Percentiles rank a stretch among this genome's conserved stretches.
Evolutionary conservation across 2,888 invertebrate species (phyloP).

Genomic region (Xanthia icteritia): DNA sequence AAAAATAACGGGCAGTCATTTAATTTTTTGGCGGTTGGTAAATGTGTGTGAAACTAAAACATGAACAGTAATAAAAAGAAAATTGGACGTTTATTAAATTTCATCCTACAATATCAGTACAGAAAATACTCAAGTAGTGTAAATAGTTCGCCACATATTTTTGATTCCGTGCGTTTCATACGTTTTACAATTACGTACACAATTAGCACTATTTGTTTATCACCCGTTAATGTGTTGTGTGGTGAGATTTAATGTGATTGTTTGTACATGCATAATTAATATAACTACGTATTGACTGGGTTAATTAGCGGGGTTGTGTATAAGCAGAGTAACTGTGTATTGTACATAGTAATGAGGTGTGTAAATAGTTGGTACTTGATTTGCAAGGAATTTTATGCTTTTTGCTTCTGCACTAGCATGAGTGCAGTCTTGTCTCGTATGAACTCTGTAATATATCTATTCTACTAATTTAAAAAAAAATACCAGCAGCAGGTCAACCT

Average conservation of each 20-base stretch:
- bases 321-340: conserved; percentile 43
- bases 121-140: conserved; percentile 1
- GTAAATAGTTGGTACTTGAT: not conserved
- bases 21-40: not conserved
- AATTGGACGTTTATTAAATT: too few species aligned
- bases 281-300: conserved; percentile 48
- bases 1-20: too few species aligned
- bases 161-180: conserved; percentile 16
- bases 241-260: conserved; percentile 56
- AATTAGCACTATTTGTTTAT: conserved; percentile 62
- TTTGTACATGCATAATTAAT: conserved; percentile 50
- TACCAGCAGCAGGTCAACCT: too few species aligned
- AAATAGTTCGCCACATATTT: too few species aligned
- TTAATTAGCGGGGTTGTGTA: conserved; percentile 44
- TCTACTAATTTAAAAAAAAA: too few species aligned
- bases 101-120: not conserved
- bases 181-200: conserved; percentile 26
- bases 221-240: conserved; percentile 51
- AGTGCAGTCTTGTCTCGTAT: not conserved
- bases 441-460: too few species aligned
- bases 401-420: not conserved
- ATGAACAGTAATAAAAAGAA: not conserved
- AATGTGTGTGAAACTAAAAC: not conserved
- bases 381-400: not conserved
- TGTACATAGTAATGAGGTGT: conserved; percentile 25